Percentiles rank a stretch among this genome's conserved stretches.
Conservation (phyloP, 2,113 vertebrate species). For the Nettapus auritus region DNA sequence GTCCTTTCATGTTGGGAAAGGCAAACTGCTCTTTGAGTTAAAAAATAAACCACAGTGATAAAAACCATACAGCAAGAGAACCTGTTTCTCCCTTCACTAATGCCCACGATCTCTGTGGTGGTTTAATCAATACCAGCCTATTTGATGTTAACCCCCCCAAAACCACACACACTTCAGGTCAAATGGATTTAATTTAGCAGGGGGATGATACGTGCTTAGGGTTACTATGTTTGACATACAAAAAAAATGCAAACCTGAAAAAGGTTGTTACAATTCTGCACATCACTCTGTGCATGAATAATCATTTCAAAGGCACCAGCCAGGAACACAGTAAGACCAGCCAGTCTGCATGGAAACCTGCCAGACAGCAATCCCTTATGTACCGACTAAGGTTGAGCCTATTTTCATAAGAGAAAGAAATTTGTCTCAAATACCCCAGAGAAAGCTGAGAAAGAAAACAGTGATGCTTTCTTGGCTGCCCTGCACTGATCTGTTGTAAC, state of each 20-base stretch:
- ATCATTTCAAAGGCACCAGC: not conserved
- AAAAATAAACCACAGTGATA: not conserved
- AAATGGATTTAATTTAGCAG: not conserved
- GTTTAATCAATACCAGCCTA: not conserved
- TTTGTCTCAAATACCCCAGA: not conserved
- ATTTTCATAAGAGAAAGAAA: not conserved
- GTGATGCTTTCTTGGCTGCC: not conserved
- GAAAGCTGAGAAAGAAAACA: not conserved
- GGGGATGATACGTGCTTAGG: not conserved
- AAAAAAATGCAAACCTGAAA: not conserved
- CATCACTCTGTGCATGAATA: not conserved
- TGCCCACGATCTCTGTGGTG: not conserved
- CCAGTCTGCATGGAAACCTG: not conserved
- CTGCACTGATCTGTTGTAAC: not conserved
- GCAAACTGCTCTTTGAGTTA: not conserved
- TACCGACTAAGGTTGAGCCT: not conserved
- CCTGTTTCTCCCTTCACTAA: not conserved
- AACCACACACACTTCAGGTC: not conserved
- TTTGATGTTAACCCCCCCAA: not conserved
- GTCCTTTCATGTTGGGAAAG: not conserved
- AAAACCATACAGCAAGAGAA: not conserved
- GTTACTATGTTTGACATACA: accelerated
- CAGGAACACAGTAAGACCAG: not conserved
- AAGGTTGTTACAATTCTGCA: not conserved
- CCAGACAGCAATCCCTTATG: accelerated